Evolutionary conservation across 2,888 invertebrate genomes (phyloP), one percentile per base, ranked within the genome.

Genomic region (Linnaemya tessellans): DNA sequence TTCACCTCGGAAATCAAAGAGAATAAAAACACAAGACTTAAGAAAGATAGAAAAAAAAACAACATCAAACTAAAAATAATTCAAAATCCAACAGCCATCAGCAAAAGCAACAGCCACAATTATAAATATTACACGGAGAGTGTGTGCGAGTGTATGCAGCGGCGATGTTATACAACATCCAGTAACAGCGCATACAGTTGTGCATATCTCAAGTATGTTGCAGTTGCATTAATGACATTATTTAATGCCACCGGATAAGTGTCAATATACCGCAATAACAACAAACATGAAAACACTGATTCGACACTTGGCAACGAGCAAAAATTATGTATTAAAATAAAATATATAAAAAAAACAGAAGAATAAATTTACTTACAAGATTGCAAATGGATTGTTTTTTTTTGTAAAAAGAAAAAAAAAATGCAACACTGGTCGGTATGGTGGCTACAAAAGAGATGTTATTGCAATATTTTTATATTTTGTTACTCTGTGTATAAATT

Each of bases 221-320:
- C 60, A 62, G 75, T 56, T 85, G 82, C 85, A 85, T 85, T 85
- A 85, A 85, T 85, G 85, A 82, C 85, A 85, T 82, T 82, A 85
- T 85, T 85, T 85, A 85, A 85, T 82, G 85, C 85, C 85, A 85
- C 85, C 85, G 82, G 85, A 85, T 85, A 85, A 85, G 85, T 85
- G 82, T 85, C 85, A 85, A 82, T 82, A 85, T 82, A 82, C 85
- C 82, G 82, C 81, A 85, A 82, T 74, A 85, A 85, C 49, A 77
- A 70, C 80, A 84, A 62, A 75, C 54, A 84, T 60, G 49, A 84
- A 80, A 77, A 65, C 67, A 80, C 77, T 78, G 77, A 77, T 77
- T 77, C 65, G 70, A 75, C 78, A 84, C 71, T 67, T 71, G 65
- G 77, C 80, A 84, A 78, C 78, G 49, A 65, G 5, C 38, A 18